Percentiles rank a stretch among this genome's conserved stretches.
Conservation (phyloP, 1,140 invertebrate species). For the Dryas iulia region DNA sequence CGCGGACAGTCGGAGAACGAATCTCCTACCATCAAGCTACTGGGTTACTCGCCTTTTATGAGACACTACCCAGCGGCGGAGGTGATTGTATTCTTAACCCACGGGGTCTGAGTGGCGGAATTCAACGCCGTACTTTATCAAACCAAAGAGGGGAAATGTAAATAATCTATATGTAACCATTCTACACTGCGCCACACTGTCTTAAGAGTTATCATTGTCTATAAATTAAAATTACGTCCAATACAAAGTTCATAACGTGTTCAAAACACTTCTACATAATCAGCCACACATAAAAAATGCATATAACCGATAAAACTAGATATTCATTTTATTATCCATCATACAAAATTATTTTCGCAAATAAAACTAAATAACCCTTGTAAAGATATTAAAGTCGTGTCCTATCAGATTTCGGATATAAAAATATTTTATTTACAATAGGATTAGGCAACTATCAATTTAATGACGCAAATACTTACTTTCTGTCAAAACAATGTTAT, state of each 20-base stretch:
- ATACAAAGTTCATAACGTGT: not conserved
- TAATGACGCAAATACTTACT: not conserved
- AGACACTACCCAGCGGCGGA: no score
- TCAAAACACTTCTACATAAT: not conserved
- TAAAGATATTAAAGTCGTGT: not conserved
- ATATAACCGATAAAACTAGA: not conserved
- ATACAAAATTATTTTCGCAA: not conserved
- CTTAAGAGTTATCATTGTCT: no score
- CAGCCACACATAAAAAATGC: not conserved
- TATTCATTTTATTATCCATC: not conserved
- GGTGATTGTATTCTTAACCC: no score
- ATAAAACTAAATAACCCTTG: slow-evolving; percentile 1
- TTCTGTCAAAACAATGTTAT: not conserved
- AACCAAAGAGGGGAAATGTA: no score
- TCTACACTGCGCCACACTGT: no score
- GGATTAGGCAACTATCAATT: not conserved
- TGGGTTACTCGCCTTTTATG: no score
- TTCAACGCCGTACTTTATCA: no score
- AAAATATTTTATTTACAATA: slow-evolving; percentile 1
- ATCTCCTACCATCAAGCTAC: no score
- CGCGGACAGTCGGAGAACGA: no score
- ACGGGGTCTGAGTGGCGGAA: no score
- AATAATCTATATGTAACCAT: no score
- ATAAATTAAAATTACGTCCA: not conserved
- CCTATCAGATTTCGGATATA: not conserved